Evolutionary conservation across 2,888 invertebrate genomes (phyloP), one percentile per base, ranked within the genome.

Genomic region (Zaprionus lineosus): DNA sequence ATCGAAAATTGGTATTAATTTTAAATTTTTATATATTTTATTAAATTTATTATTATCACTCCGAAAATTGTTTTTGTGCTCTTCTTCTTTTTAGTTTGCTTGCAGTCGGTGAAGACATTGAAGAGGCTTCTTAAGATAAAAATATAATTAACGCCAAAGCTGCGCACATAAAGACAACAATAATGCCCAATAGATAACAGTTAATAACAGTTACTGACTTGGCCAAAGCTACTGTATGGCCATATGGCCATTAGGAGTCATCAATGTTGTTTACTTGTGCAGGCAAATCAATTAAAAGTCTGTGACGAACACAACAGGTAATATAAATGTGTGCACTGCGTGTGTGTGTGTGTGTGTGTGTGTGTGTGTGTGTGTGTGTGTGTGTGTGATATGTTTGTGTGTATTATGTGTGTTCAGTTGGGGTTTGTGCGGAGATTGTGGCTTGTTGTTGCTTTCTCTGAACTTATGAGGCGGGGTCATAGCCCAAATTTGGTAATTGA

Each of bases 401-500:
- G 3, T 46, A 11, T 5, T 15, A 6, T 33, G 33, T 33, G 44
- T 16, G 24, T 21, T 60, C 46, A 61, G 40, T 3, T 24, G 2
- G 8, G 6, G 8, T 2, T 24, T n/a, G 8, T 24, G n/a, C n/a
- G 6, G 24, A 24, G 21, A 46, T 55, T 48, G 28, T 9, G 14
- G 21, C 14, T 44, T 29, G 29, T 52, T 55, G 26, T 40, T 55
- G 68, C 59, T 68, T 68, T 68, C 64, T 24, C 68, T 51, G 16
- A 33, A 21, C 12, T 47, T 39, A 26, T 33, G 61, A 51, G 70
- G 68, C 43, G 56, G 48, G 72, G 77, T 72, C 69, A 46, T 39
- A 57, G 26, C 59, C 58, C 56, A 62, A 78, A 78, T 78, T 75
- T n/a, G 61, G 56, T 61, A 70, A 78, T 78, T 75, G 63, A 68